A percentile compares a stretch with the other conserved stretches of the same genome.
Evolutionary conservation across 2,113 vertebrate species (phyloP).

Genomic region (Marmota flaviventris): DNA sequence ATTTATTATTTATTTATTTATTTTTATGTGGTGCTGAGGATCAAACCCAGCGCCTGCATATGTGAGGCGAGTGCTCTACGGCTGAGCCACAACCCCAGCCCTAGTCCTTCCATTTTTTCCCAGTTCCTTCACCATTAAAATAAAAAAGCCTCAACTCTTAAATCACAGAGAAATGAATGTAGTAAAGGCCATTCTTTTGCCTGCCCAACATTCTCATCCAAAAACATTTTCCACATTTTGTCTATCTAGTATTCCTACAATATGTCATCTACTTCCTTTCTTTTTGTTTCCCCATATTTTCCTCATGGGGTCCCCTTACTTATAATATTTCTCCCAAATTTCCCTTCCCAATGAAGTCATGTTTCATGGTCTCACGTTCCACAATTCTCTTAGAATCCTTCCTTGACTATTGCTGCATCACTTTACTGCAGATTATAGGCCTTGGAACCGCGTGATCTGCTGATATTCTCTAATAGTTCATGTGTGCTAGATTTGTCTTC

Average conservation of each 20-base stretch:
- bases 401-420: not conserved
- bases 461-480: not conserved
- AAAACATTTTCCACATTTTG: not conserved
- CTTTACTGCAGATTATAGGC: not conserved
- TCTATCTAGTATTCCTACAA: not conserved
- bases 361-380: not conserved
- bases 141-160: not conserved
- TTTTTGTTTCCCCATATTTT: not conserved
- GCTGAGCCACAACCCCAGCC: too few species aligned
- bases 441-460: not conserved
- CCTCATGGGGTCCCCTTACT: not conserved
- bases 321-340: not conserved
- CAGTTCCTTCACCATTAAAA: not conserved
- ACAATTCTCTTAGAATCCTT: not conserved
- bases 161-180: not conserved
- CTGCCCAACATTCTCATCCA: not conserved
- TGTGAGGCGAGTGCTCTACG: too few species aligned
- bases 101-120: not conserved
- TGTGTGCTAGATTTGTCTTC: not conserved
- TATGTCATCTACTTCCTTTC: not conserved
- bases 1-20: too few species aligned
- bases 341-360: not conserved
- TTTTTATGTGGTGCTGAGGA: too few species aligned
- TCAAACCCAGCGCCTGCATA: too few species aligned
- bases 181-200: not conserved